Conservation (phyloP, 2,888 invertebrate species). For the Acleris literana region DNA sequence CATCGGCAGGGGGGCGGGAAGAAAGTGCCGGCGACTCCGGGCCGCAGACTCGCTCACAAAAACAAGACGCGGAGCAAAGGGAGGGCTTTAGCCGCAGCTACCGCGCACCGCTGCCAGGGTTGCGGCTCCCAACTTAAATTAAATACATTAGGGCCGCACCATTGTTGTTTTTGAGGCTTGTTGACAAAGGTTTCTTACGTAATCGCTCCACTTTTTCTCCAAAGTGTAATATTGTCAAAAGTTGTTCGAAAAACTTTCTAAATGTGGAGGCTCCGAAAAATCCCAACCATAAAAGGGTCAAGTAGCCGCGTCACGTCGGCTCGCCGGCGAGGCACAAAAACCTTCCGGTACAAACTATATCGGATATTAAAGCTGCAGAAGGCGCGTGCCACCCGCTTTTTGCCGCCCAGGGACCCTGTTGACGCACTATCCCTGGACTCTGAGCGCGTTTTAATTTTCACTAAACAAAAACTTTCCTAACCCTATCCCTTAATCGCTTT, state of each 20-base stretch:
- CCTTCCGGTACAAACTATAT: conserved; percentile 74
- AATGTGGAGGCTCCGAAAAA: conserved; percentile 57
- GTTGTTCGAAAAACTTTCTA: conserved; percentile 27
- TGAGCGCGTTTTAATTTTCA: conserved; percentile 62
- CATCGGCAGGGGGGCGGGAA: conserved; percentile 71
- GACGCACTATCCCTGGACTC: conserved; percentile 47
- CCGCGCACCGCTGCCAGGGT: conserved; percentile 46
- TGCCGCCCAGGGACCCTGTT: conserved; percentile 49
- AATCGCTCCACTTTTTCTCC: conserved; percentile 11
- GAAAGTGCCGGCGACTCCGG: conserved; percentile 74
- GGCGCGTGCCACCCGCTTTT: conserved; percentile 72
- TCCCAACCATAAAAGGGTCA: conserved; percentile 78
- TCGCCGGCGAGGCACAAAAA: conserved; percentile 65
- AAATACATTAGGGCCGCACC: conserved; percentile 30
- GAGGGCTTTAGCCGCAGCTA: conserved; percentile 62
- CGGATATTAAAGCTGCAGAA: conserved; percentile 73
- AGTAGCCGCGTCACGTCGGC: conserved; percentile 69
- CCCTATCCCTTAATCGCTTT: conserved; percentile 18
- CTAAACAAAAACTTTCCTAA: conserved; percentile 45
- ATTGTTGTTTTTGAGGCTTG: conserved; percentile 19
- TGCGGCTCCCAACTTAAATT: conserved; percentile 36
- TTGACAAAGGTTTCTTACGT: conserved; percentile 21
- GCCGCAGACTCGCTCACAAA: conserved; percentile 82
- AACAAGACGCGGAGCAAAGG: conserved; percentile 75
- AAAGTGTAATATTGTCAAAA: conserved; percentile 4